Base-by-base conservation (phyloP, 2,113 vertebrate genomes). In the Nycticebus coucang region DNA sequence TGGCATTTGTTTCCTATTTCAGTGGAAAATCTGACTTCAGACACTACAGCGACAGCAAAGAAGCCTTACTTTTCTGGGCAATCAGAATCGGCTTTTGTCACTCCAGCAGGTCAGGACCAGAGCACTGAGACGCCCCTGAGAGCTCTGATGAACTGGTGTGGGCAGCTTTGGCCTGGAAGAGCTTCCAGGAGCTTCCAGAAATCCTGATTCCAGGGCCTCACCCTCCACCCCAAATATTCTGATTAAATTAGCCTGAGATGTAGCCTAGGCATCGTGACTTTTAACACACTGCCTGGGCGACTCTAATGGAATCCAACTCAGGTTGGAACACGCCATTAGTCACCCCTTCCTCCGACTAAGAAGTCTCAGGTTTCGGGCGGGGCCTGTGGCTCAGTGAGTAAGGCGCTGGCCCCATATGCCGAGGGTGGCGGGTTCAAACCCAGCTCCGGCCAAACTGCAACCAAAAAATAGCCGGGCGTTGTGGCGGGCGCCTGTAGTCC, bases 1-100 rank as follows among this genome's bases (percentile, higher is more conserved):
- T 94, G 96, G 90, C 81, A 0, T 84, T 78, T 78, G 72, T 88
- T 92, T 95, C 81, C 87, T 95, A 50, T 35, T 85, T 62, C 94
- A 74, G 3, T 71, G 87, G 95, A 95, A 97, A 97, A 85, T 87
- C 89, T 96, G 91, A 97, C 88, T 87, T 87, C 79, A 92, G 90
- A 68, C 60, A 59, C 77, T n/a, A 81, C 21, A n/a, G 57, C 1
- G 22, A 87, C 64, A 68, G 66, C 89, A 77, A 79, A 77, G 59
- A 19, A 88, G 24, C 50, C 53, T 87, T 64, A 13, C 57, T 92
- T 88, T 81, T 77, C 75, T 53, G 62, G 15, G 30, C 79, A 75
- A 75, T 69, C 45, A 68, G 79, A 86, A 45, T n/a, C 41, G 77
- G 59, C 9, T 59, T 69, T 55, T 75, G 55, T 41, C 64, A 30